phyloP scores from a whole-genome alignment of 1,140 invertebrate species.

The Drosophila suzukii region DNA sequence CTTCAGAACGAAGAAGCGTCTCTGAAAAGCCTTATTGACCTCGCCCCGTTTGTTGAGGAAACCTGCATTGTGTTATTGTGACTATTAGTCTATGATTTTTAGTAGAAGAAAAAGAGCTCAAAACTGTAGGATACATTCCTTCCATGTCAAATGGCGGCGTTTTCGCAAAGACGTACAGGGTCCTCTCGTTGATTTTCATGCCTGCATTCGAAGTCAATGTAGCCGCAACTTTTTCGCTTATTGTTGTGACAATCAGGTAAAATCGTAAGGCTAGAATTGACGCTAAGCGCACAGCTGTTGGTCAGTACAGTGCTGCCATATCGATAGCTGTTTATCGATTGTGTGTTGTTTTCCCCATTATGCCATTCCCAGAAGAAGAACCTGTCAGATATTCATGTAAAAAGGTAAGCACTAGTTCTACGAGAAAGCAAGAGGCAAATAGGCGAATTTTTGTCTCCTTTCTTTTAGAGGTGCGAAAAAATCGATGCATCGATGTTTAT shows the following conservation, averaged over 20 bases:
- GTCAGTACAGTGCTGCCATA: slow-evolving; percentile 26
- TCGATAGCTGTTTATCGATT: not conserved
- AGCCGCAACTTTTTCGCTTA: not conserved
- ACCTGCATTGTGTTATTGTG: slow-evolving; percentile 74
- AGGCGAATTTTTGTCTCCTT: too few relatives aligned
- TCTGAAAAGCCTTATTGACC: slow-evolving; percentile 95
- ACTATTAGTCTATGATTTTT: slow-evolving; percentile 22
- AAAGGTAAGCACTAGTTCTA: too few relatives aligned
- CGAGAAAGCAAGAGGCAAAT: too few relatives aligned
- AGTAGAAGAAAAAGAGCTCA: not conserved
- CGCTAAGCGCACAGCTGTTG: slow-evolving; percentile 18
- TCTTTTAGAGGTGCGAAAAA: too few relatives aligned
- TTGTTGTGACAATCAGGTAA: slow-evolving; percentile 30
- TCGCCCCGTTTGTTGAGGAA: slow-evolving; percentile 96
- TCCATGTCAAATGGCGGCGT: slow-evolving; percentile 94
- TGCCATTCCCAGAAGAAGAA: too few relatives aligned
- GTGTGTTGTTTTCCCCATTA: too few relatives aligned
- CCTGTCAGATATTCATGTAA: too few relatives aligned
- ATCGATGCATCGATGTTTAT: too few relatives aligned
- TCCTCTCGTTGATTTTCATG: slow-evolving; percentile 96
- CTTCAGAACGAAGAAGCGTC: slow-evolving; percentile 96
- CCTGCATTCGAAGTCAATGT: slow-evolving; percentile 24
- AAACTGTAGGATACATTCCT: slow-evolving; percentile 74
- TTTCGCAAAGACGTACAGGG: slow-evolving; percentile 93
- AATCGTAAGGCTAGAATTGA: not conserved